These are phyloP conservation scores for Megaleporinus macrocephalus DNA, from an alignment of 2,113 vertebrate genomes.

Conservation along the genomic window DNA sequence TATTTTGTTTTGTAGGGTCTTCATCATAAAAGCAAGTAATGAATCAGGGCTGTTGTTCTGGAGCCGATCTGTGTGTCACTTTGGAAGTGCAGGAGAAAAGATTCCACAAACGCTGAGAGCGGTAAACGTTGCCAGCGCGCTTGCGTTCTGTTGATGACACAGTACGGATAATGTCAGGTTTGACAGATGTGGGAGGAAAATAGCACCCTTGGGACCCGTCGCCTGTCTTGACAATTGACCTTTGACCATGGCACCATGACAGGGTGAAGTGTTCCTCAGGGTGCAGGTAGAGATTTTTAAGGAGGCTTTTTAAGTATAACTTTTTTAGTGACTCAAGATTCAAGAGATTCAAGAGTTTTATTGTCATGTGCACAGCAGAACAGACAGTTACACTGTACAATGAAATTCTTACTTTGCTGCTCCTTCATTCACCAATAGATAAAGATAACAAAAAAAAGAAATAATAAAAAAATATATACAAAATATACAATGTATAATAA, in stretches of 20 bases:
- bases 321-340: no score
- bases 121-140: neutral
- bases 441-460: no score
- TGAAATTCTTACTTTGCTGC: no score
- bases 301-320: no score
- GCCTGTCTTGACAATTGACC: neutral
- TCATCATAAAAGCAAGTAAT: conserved; percentile 9
- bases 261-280: neutral
- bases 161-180: neutral
- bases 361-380: no score
- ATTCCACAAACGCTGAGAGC: neutral
- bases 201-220: neutral
- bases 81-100: neutral
- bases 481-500: no score
- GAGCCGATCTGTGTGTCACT: neutral
- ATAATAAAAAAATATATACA: no score
- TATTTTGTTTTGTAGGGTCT: neutral
- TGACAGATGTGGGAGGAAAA: neutral
- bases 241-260: neutral
- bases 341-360: no score
- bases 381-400: no score
- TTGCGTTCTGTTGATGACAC: neutral
- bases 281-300: neutral
- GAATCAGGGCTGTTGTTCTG: conserved; percentile 5
- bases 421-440: no score